Evolutionary conservation across 2,888 invertebrate genomes (phyloP), one percentile per base, ranked within the genome.

Genomic region (Mactromeris polynyma): DNA sequence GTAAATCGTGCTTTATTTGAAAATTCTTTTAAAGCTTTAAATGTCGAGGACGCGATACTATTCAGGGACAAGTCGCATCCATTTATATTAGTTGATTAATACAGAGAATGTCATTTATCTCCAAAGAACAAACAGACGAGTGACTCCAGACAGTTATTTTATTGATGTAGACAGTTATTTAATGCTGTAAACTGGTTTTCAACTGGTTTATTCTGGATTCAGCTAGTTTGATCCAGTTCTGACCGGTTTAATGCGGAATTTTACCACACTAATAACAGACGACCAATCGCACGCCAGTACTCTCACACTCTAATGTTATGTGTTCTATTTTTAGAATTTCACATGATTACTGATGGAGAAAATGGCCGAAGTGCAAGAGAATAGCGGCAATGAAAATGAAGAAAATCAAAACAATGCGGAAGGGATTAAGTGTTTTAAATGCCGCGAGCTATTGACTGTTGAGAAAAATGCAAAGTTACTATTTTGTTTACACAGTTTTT

Each of bases 401-500:
- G 81, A 81, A 33, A 81, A n/a, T 21, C 51, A 26, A 14, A 81
- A 21, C 31, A 26, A 11, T 14, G 9, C 9, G 33, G 81, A 33
- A 7, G 33, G 51, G 21, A 26, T 19, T 11, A 84, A 77, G 46
- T 90, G 89, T 54, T 33, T 26, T 9, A 85, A 86, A 40, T 90
- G 90, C 64, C 69, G 88, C n/a, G 77, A 79, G 36, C 38, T 79
- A n/a, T 90, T 90, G 33, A 85, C 90, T 21, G 36, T 42, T 14
- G 91, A 92, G 19, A 93, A 93, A 58, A 97, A 97, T 80, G 98
- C 98, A 54, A 98, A 98, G 97, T 97, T 99, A 89, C 97, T 99
- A 95, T 98, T 98, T 97, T 99, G 99, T 96, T 97, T 99, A 93
- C 99, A 99, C 97, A 98, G 98, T 84, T 98, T 98, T 89, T 99